Evolutionary conservation across 2,797 vertebrate genomes (phyloP), one percentile per base, ranked within the genome.

Genomic region (Schizopygopsis malacanthus): DNA sequence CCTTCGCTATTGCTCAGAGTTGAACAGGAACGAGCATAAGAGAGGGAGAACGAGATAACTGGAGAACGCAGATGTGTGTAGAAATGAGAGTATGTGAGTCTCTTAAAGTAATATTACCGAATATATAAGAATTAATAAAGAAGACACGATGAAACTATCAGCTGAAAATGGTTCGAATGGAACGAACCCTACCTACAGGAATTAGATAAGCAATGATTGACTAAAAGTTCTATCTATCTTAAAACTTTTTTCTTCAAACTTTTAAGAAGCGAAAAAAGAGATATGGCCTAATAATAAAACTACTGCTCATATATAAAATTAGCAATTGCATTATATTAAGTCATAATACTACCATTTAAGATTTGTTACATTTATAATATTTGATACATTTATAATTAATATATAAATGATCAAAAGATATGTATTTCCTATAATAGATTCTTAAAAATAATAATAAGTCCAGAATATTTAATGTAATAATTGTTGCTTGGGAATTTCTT

Each of bases 1-100:
- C 52, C 76, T 50, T 50, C 9, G 9, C 54, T 47, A 63, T 71
- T 61, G 76, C 83, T 85, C 67, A 63, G 54, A 61, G 75, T 0
- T 33, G n/a, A 54, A 28, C 47, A 86, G 22, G 15, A 61, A 59
- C 22, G 5, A 47, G 11, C 11, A 8, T 8, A 11, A 52, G 18
- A 45, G 54, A 65, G 61, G 45, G 56, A 54, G 47, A 84, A 25
- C 13, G 56, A 73, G 20, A 52, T 7, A 56, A 63, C 41, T 6
- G 16, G 10, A 72, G 54, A 61, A 25, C 0, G n/a, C 28, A 56
- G 11, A 43, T 67, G 43, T 41, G 54, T 50, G 33, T 41, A 4
- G 6, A 15, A 11, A 5, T 25, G 61, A 79, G 13, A 25, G 4
- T 11, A 12, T 61, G 25, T 56, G 82, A 25, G 45, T 75, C 7